phyloP scores from a whole-genome alignment of 2,797 vertebrate genomes.

The Pteronotus mesoamericanus region DNA sequence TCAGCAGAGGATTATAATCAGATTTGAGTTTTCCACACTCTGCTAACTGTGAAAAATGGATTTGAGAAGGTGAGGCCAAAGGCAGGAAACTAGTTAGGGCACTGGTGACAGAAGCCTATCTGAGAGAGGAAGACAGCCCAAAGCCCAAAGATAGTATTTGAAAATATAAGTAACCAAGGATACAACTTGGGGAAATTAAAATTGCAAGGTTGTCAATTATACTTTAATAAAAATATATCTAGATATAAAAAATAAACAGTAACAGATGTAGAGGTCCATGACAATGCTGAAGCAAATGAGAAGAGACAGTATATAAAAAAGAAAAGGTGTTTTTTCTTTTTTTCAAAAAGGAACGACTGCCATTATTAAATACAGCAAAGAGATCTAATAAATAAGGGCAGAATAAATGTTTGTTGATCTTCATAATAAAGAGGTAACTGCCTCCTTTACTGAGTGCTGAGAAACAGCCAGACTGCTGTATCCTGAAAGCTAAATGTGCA shows the following conservation, averaged over 20 bases:
- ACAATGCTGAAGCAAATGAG: background rate
- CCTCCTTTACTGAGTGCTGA: background rate
- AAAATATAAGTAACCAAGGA: background rate
- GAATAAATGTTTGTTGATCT: background rate
- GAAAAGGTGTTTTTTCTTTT: no score
- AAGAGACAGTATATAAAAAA: background rate
- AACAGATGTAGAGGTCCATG: background rate
- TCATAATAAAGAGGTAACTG: background rate
- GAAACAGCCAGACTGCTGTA: background rate
- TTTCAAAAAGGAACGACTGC: background rate
- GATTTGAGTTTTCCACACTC: background rate
- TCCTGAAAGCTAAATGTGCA: background rate
- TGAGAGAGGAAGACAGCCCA: background rate
- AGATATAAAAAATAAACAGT: background rate
- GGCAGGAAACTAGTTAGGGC: background rate
- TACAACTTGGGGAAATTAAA: background rate
- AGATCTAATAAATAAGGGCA: background rate
- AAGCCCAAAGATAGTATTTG: background rate
- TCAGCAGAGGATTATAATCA: background rate
- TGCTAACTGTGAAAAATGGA: background rate
- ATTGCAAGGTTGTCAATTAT: background rate
- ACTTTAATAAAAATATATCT: background rate
- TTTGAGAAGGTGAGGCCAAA: background rate
- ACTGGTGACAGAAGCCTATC: background rate
- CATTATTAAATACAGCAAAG: background rate